A percentile compares a stretch with the other conserved stretches of the same genome.
Conservation (phyloP, 2,797 vertebrate species). For the Mus caroli region DNA sequence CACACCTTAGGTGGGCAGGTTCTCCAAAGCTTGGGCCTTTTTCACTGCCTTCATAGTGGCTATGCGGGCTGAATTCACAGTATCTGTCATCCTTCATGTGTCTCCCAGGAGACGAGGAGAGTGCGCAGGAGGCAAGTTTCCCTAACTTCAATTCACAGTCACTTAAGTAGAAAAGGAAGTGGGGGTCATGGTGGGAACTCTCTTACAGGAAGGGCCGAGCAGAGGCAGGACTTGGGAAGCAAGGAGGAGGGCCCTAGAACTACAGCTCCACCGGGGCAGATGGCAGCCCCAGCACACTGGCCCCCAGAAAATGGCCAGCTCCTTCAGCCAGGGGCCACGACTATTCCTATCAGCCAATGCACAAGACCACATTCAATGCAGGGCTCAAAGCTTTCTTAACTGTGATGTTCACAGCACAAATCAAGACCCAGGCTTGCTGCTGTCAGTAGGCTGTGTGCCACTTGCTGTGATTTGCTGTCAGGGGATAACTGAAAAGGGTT, state of each 20-base stretch:
- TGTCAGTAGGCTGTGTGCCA: no score
- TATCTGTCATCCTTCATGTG: conserved; percentile 73
- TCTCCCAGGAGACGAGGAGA: not conserved
- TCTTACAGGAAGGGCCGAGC: not conserved
- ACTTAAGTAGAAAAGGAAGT: conserved; percentile 1
- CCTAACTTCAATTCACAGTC: conserved; percentile 77
- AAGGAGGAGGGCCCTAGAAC: not conserved
- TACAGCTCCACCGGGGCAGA: not conserved
- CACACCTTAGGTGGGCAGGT: not conserved
- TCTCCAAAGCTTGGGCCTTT: not conserved
- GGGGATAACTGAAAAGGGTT: not conserved
- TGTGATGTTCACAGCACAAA: not conserved
- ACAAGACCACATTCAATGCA: not conserved
- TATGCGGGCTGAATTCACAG: conserved; percentile 79
- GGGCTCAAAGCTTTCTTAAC: not conserved
- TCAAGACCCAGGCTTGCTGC: not conserved
- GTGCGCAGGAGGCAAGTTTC: conserved; percentile 23
- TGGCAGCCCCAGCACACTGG: not conserved
- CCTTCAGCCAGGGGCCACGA: not conserved
- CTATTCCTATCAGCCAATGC: not conserved
- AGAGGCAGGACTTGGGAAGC: not conserved
- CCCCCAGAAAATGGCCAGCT: not conserved
- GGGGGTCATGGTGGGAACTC: not conserved
- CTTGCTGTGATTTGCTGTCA: not conserved
- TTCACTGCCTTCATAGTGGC: conserved; percentile 67